Conservation (phyloP, 2,888 invertebrate genomes). For the Pyrrhosoma nymphula region DNA sequence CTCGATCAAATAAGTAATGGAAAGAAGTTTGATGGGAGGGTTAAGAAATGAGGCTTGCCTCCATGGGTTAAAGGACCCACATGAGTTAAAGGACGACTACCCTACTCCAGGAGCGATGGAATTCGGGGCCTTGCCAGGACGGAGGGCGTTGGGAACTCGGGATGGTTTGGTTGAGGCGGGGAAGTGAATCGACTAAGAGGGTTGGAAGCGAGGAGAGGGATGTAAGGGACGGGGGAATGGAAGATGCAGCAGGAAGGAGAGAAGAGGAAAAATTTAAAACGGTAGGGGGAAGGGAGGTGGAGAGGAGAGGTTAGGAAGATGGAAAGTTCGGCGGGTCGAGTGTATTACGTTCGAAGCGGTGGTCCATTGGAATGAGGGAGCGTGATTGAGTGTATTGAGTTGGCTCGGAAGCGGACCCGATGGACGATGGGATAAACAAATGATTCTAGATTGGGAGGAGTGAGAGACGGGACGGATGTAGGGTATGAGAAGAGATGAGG, state of each 20-base stretch:
- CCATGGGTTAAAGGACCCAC: too few relatives aligned
- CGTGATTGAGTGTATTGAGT: constrained; percentile 61
- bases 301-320: background rate
- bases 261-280: background rate
- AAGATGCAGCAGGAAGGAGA: too few relatives aligned
- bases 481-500: background rate
- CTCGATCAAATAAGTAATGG: too few relatives aligned
- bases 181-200: background rate
- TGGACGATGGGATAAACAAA: constrained; percentile 59
- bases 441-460: constrained; percentile 52
- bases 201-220: background rate
- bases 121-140: background rate
- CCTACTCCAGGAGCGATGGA: background rate
- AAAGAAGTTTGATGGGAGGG: background rate
- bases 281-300: background rate
- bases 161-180: background rate
- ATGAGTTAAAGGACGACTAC: background rate
- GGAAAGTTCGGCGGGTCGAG: background rate
- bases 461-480: background rate
- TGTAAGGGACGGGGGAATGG: background rate
- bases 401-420: constrained; percentile 1
- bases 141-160: too few relatives aligned
- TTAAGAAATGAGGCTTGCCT: background rate
- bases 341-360: constrained; percentile 2
- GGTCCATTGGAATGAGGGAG: constrained; percentile 34